phyloP scores from a whole-genome alignment of 1,140 invertebrate species.

The Brachionus koreanus region DNA sequence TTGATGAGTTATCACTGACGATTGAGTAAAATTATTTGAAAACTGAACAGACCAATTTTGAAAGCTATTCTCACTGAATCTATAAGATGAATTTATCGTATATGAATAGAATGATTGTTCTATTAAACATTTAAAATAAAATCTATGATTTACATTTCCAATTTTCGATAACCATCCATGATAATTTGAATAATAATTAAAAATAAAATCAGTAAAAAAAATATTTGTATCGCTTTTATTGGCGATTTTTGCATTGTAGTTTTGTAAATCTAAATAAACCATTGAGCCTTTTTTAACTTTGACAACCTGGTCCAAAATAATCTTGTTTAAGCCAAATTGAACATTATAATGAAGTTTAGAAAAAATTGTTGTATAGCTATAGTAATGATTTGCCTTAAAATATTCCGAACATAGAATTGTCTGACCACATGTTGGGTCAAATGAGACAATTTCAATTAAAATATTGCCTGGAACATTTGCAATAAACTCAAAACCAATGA shows the following conservation, averaged over 20 bases:
- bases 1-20: neutral
- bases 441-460: neutral
- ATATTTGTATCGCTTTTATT: neutral
- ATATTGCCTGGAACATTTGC: neutral
- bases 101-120: neutral
- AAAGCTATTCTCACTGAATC: neutral
- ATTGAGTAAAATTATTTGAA: neutral
- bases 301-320: neutral
- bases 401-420: neutral
- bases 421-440: neutral
- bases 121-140: slow-evolving; percentile 20
- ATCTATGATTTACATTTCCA: neutral
- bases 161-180: neutral
- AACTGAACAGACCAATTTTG: neutral
- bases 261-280: neutral
- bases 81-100: neutral
- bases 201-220: neutral
- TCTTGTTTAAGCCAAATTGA: neutral
- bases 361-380: neutral
- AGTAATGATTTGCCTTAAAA: neutral
- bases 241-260: neutral
- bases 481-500: neutral
- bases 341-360: no score
- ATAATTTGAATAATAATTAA: neutral
- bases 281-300: neutral